These are phyloP conservation scores for Amblyornis subalaris DNA, from an alignment of 2,113 vertebrate species.

Conservation along the genomic window DNA sequence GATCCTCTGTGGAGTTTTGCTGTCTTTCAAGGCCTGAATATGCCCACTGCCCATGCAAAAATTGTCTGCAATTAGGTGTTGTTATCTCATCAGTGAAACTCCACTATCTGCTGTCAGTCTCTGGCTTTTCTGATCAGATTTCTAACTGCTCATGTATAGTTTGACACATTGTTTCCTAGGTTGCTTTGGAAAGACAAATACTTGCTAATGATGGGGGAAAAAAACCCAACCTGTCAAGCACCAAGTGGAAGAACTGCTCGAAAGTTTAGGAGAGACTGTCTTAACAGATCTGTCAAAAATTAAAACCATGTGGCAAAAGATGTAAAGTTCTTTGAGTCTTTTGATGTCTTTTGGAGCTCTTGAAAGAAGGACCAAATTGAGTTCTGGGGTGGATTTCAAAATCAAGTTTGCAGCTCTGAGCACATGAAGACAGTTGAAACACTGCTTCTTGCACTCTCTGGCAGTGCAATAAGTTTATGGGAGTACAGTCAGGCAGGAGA, in stretches of 20 bases:
- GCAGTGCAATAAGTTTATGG: neutral
- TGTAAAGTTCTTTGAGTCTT: neutral
- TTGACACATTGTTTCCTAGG: neutral
- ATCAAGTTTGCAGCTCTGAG: neutral
- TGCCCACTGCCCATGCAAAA: neutral
- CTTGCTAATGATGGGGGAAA: neutral
- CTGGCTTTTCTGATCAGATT: neutral
- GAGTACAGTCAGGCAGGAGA: neutral
- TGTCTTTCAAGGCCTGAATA: neutral
- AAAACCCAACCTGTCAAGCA: neutral
- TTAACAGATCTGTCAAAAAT: neutral
- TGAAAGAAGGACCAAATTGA: neutral
- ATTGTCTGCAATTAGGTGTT: neutral
- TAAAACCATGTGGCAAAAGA: neutral
- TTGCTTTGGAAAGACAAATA: neutral
- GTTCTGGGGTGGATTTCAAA: neutral
- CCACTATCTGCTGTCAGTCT: neutral
- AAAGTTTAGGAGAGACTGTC: neutral
- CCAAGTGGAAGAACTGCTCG: neutral
- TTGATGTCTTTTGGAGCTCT: neutral
- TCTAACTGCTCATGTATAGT: neutral
- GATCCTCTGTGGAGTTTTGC: neutral
- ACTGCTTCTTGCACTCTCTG: neutral
- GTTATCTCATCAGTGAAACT: accelerated
- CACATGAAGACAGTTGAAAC: neutral